Conservation (phyloP, 2,888 invertebrate genomes). For the Rhingia campestris region DNA sequence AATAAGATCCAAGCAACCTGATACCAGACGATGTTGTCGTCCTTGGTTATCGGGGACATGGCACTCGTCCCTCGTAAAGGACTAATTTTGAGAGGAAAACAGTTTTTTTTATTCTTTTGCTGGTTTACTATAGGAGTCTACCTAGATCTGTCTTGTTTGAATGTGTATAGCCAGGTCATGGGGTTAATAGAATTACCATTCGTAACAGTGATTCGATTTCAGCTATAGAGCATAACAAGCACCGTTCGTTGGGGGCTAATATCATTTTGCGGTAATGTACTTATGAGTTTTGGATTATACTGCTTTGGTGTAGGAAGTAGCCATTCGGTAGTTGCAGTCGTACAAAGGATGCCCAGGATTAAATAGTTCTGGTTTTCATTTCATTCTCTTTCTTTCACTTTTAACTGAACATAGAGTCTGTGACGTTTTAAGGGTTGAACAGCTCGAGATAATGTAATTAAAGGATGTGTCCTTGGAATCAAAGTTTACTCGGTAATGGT, state of each 20-base stretch:
- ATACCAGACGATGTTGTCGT: background rate
- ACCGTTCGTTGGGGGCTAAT: constrained; percentile 24
- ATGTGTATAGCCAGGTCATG: constrained; percentile 7
- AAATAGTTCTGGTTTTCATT: too few relatives aligned
- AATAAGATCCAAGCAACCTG: background rate
- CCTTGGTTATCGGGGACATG: background rate
- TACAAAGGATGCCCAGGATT: background rate
- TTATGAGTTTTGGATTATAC: constrained; percentile 36
- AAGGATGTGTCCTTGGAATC: too few relatives aligned
- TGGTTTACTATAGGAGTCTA: background rate
- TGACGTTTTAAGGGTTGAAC: too few relatives aligned
- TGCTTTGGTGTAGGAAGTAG: constrained; percentile 32
- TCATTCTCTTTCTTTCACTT: too few relatives aligned
- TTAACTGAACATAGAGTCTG: too few relatives aligned
- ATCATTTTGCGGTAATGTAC: constrained; percentile 54
- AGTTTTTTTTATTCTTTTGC: background rate
- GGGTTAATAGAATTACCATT: constrained; percentile 28
- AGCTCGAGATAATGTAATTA: too few relatives aligned
- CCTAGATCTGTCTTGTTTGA: background rate
- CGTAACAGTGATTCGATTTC: constrained; percentile 22
- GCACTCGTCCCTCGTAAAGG: background rate
- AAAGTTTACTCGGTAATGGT: too few relatives aligned
- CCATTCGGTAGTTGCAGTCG: constrained; percentile 3
- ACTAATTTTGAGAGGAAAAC: background rate
- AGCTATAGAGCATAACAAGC: constrained; percentile 14